These are phyloP conservation scores for western clawed frog (Xenopus tropicalis) DNA, from an alignment of 2,113 vertebrate genomes.

Conservation along the genomic window UCB_Xtro_10.0 CM004450.2:125021501-125022000, in stretches of 20 bases:
- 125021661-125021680: conserved; percentile 55
- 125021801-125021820: background rate
- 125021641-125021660: conserved; percentile 27
- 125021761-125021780: background rate
- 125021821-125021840: background rate
- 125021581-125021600: background rate
- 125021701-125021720: conserved; percentile 55
- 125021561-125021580: conserved; percentile 13
- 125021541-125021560: conserved; percentile 18
- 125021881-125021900: background rate
- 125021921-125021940: too few species aligned
- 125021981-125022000: too few species aligned
- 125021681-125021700: conserved; percentile 60
- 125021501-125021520: conserved; percentile 8
- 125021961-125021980: too few species aligned
- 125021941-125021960: too few species aligned
- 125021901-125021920: background rate
- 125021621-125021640: background rate
- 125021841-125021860: background rate
- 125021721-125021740: conserved; percentile 54
- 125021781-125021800: background rate
- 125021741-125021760: background rate
- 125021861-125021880: background rate
- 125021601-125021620: conserved; percentile 17
- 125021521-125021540: conserved; percentile 13